These are phyloP conservation scores for Hippocampus zosterae DNA, from an alignment of 2,113 vertebrate genomes.

Conservation along the genomic window DNA sequence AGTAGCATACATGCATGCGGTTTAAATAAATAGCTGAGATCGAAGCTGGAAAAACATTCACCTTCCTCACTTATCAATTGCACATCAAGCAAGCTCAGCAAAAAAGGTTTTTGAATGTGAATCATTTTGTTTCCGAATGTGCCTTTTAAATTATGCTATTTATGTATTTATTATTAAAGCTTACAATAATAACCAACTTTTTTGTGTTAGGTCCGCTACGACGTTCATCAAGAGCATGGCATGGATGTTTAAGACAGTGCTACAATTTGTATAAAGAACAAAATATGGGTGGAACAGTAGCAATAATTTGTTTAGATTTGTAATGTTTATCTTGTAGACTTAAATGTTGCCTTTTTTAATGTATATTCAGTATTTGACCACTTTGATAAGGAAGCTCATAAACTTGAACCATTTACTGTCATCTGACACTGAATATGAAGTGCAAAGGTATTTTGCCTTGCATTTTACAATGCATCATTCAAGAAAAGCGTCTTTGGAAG, in stretches of 20 bases:
- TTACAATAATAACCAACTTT: slow-evolving; percentile 48
- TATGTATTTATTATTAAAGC: slow-evolving; percentile 69
- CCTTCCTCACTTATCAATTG: slow-evolving; percentile 30
- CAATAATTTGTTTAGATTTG: slow-evolving; percentile 46
- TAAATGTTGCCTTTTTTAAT: slow-evolving; percentile 49
- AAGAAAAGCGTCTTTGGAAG: slow-evolving; percentile 30
- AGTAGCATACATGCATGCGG: not conserved
- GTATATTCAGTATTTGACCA: slow-evolving; percentile 47
- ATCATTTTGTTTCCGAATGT: slow-evolving; percentile 53
- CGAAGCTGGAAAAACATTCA: slow-evolving; percentile 36
- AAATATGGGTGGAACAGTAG: slow-evolving; percentile 41
- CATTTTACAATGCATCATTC: slow-evolving; percentile 51
- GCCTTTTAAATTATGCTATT: slow-evolving; percentile 70
- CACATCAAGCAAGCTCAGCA: slow-evolving; percentile 34
- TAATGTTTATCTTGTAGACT: slow-evolving; percentile 42
- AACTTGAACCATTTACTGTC: slow-evolving; percentile 40
- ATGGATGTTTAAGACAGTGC: slow-evolving; percentile 10
- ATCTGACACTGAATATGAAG: slow-evolving; percentile 41
- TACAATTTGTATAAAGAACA: slow-evolving; percentile 50
- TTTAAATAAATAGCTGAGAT: slow-evolving; percentile 31
- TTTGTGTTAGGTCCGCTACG: slow-evolving; percentile 13
- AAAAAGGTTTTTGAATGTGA: slow-evolving; percentile 50
- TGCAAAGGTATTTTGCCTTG: slow-evolving; percentile 49
- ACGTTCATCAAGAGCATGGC: slow-evolving; percentile 21
- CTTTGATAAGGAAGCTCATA: slow-evolving; percentile 39